phyloP scores from a whole-genome alignment of 2,113 vertebrate species.

The Sceloporus tristichus region DNA sequence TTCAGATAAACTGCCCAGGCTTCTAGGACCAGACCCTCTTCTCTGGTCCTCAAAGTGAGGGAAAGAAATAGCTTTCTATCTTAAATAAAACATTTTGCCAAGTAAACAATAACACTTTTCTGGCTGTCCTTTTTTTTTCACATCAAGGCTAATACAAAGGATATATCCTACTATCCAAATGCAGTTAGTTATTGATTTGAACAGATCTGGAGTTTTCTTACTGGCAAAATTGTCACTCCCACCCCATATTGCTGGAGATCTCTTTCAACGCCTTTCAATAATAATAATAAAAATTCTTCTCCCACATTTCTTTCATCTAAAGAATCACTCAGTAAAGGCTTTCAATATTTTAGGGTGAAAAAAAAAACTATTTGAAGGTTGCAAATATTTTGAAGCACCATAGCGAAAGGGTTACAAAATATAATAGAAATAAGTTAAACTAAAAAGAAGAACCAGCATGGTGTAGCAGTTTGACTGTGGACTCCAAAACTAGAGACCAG shows the following conservation, averaged over 20 bases:
- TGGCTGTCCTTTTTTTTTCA: not conserved
- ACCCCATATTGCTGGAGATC: not conserved
- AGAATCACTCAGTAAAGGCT: slow-evolving; percentile 33
- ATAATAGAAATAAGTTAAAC: slow-evolving; percentile 3
- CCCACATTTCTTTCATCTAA: not conserved
- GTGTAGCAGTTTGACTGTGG: too few species aligned
- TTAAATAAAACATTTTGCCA: not conserved
- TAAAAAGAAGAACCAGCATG: not conserved
- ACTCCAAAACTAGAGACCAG: too few species aligned
- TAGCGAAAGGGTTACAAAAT: slow-evolving; percentile 49
- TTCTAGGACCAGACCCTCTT: too few species aligned
- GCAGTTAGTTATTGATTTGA: not conserved
- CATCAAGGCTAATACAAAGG: not conserved
- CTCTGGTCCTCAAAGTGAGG: too few species aligned
- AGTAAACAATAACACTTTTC: not conserved
- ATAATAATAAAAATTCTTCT: not conserved
- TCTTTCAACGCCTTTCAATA: slow-evolving; percentile 25
- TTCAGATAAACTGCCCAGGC: too few species aligned
- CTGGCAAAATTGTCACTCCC: not conserved
- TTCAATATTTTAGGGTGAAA: slow-evolving; percentile 49
- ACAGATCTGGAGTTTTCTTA: not conserved
- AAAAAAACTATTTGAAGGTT: slow-evolving; percentile 28
- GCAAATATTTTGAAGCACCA: slow-evolving; percentile 56
- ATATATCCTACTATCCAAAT: too few species aligned
- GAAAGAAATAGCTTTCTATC: not conserved